phyloP scores from a whole-genome alignment of 2,888 invertebrate genomes.

The Hermaeophaga mercurialis region DNA sequence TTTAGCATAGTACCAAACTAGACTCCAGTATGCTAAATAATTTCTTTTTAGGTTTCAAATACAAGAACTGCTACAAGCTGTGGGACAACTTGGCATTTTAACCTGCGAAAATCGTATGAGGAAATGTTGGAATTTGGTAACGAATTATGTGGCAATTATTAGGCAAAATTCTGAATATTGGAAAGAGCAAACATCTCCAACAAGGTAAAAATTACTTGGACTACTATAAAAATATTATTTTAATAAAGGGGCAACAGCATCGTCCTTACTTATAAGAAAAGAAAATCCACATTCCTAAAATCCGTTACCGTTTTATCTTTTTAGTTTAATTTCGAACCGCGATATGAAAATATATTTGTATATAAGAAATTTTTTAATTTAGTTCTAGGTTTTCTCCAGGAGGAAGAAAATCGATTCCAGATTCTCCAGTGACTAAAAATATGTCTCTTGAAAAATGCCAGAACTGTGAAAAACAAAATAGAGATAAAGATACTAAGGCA shows the following conservation, averaged over 20 bases:
- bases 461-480: not conserved
- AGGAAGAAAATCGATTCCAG: not conserved
- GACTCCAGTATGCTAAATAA: no score
- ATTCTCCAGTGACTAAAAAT: not conserved
- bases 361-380: no score
- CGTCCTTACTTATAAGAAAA: no score
- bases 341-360: no score
- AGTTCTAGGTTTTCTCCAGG: not conserved
- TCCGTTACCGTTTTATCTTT: no score
- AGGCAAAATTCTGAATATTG: slow-evolving; percentile 28
- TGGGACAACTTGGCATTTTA: slow-evolving; percentile 38
- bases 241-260: no score
- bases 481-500: not conserved
- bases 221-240: no score
- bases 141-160: slow-evolving; percentile 40
- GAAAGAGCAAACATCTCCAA: slow-evolving; percentile 1
- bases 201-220: slow-evolving; percentile 10
- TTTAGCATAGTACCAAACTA: no score
- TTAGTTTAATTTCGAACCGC: no score
- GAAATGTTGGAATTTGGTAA: slow-evolving; percentile 43
- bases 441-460: not conserved
- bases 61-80: slow-evolving; percentile 36
- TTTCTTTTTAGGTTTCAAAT: slow-evolving; percentile 26
- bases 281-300: no score
- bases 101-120: slow-evolving; percentile 41